Evolutionary conservation across 2,113 vertebrate genomes (phyloP), one percentile per base, ranked within the genome.

Genomic region (Brachypodius melanocephalos): DNA sequence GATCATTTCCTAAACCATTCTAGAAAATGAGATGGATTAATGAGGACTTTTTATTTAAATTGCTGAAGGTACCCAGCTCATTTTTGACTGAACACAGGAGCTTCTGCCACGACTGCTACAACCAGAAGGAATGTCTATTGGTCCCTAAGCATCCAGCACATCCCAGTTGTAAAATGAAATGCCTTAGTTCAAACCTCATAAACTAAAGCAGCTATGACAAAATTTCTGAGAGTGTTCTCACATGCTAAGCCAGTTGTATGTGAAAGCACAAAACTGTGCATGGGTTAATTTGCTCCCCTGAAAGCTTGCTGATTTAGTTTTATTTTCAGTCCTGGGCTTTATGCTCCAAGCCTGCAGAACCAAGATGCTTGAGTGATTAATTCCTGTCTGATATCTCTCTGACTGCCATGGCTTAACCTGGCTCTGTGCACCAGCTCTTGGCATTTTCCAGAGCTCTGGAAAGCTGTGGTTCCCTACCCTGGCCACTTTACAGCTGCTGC

Each of bases 11-110:
- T 96, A 88, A 95, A 83, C 85, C 54, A 69, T 95, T 90, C 55
- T 69, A 58, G 82, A 95, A 95, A 94, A 97, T 95, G 67, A 92
- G 82, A 19, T 92, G 96, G 82, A 97, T 92, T 97, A 95, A 97
- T 96, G 94, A 95, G 93, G 90, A 51, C 75, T 90, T 90, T 91
- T 76, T 94, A 93, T 92, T 95, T 90, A 92, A 96, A 93, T 92
- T 88, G 79, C 51, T 86, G 67, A 77, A 90, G 72, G 63, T 73
- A 85, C 72, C 68, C 59, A n/a, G 67, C 51, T 88, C 88, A 43
- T 92, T 93, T 94, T 94, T 91, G 75, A 73, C 54, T 80, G 68
- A 91, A 83, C 51, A 51, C 51, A 77, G 11, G 49, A 90, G 34
- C 28, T 93, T 92, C 75, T 90, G 40, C 75, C 79, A 51, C 0